These are phyloP conservation scores for Netta rufina DNA, from an alignment of 2,797 vertebrate species.

Conservation along the genomic window DNA sequence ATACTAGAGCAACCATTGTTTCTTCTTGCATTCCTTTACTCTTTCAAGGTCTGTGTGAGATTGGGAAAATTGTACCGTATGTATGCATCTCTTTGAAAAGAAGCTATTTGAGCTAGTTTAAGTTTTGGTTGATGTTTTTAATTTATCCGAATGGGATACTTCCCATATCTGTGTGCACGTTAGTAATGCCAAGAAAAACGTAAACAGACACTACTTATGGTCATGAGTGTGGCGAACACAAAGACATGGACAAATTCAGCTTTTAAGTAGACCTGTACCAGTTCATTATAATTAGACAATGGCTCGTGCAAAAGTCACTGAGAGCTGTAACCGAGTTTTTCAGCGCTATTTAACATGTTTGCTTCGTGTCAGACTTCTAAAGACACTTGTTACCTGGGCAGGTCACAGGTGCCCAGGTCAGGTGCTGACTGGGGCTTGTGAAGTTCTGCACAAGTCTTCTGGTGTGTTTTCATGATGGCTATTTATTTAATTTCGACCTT, in stretches of 20 bases:
- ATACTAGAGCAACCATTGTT: conserved; percentile 60
- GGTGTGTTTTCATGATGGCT: background rate
- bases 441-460: background rate
- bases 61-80: background rate
- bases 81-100: background rate
- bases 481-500: background rate
- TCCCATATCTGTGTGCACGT: background rate
- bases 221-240: background rate
- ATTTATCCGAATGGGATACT: background rate
- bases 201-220: rapidly evolving
- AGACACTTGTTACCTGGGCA: background rate
- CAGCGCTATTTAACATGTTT: background rate
- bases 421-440: rapidly evolving
- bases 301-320: background rate
- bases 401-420: background rate
- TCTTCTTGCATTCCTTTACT: conserved; percentile 38
- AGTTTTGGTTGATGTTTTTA: background rate
- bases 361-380: background rate
- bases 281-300: background rate
- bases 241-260: background rate
- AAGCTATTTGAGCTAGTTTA: background rate
- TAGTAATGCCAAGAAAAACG: background rate
- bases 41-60: background rate
- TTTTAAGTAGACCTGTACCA: background rate
- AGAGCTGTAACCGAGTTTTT: background rate